A percentile compares a stretch with the other conserved stretches of the same genome.
Evolutionary conservation across 2,888 invertebrate genomes (phyloP).

Genomic region (Lithophane socia): DNA sequence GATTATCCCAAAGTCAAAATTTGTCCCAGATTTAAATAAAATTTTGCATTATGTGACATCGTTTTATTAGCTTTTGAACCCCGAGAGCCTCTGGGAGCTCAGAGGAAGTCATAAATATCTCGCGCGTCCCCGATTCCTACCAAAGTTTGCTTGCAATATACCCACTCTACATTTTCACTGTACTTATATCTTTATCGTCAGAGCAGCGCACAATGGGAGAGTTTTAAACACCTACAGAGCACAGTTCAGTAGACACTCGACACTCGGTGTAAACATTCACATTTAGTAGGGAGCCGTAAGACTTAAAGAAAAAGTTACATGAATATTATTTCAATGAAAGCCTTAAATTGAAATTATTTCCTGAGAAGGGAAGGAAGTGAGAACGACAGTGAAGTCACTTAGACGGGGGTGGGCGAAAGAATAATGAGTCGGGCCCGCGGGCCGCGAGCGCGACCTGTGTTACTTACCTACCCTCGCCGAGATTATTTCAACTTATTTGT

Average conservation of each 20-base stretch:
- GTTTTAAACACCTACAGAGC: constrained; percentile 66
- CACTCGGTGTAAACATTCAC: constrained; percentile 56
- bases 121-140: constrained; percentile 81
- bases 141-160: constrained; percentile 81
- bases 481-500: constrained; percentile 85
- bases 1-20: constrained; percentile 68
- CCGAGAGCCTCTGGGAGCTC: constrained; percentile 78
- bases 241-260: constrained; percentile 50
- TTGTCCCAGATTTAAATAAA: constrained; percentile 73
- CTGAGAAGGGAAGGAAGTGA: constrained; percentile 83
- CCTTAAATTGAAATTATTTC: constrained; percentile 84
- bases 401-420: constrained; percentile 80
- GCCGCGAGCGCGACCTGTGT: constrained; percentile 72
- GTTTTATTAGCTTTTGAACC: constrained; percentile 85
- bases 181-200: constrained; percentile 72
- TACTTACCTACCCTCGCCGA: constrained; percentile 68
- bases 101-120: constrained; percentile 86
- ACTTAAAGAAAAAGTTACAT: constrained; percentile 71
- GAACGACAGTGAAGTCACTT: constrained; percentile 85
- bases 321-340: constrained; percentile 79
- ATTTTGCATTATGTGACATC: constrained; percentile 81
- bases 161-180: constrained; percentile 69
- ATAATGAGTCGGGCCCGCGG: constrained; percentile 79
- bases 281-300: constrained; percentile 52
- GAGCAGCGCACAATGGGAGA: constrained; percentile 65